A percentile compares a stretch with the other conserved stretches of the same genome.
These are phyloP conservation scores for Meteorus sp. DNA, from an alignment of 1,140 invertebrate genomes.

Conservation along the genomic window DNA sequence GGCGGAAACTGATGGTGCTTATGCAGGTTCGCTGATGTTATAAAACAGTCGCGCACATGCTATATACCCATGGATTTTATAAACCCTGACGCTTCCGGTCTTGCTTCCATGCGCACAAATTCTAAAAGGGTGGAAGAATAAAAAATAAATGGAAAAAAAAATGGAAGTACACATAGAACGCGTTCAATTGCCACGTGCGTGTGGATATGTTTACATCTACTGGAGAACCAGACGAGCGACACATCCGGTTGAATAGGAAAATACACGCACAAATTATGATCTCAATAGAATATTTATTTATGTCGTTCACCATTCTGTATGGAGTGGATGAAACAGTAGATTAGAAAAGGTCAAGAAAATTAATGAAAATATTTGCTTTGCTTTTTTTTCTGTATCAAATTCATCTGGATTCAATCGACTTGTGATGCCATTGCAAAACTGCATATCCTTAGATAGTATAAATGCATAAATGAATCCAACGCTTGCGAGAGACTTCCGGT, in stretches of 20 bases:
- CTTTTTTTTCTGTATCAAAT: background rate
- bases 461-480: too few species aligned
- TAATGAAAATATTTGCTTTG: background rate
- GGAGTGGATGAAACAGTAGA: background rate
- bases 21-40: conserved; percentile 15
- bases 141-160: background rate
- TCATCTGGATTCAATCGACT: conserved; percentile 14
- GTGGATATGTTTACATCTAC: conserved; percentile 24
- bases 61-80: conserved; percentile 24
- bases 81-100: conserved; percentile 26
- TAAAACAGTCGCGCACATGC: conserved; percentile 21
- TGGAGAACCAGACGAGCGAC: conserved; percentile 29
- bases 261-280: background rate
- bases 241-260: conserved; percentile 31
- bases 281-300: background rate
- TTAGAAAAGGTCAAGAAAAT: background rate
- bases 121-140: conserved; percentile 7
- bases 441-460: conserved; percentile 26
- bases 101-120: conserved; percentile 6
- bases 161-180: background rate
- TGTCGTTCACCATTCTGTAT: too few species aligned
- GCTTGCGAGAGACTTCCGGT: conserved; percentile 21
- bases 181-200: conserved; percentile 15
- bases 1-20: conserved; percentile 5
- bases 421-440: conserved; percentile 23